Conservation (phyloP, 2,888 invertebrate genomes). For the Philopedon plagiatum region DNA sequence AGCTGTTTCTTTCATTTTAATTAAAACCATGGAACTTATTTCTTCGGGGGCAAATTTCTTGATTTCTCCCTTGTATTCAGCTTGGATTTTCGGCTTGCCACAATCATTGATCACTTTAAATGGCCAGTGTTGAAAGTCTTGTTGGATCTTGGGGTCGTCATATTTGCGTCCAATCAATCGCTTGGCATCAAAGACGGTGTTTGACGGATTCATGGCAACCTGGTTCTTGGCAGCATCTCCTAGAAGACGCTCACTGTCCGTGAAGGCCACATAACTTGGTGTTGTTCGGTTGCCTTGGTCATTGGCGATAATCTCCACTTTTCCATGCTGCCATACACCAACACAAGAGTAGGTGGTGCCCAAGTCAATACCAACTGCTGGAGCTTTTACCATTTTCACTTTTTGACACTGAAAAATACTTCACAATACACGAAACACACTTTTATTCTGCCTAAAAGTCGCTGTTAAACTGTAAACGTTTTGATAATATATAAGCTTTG, state of each 20-base stretch:
- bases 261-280: no score
- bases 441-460: neutral
- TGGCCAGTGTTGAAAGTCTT: constrained; percentile 89
- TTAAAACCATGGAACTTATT: constrained; percentile 81
- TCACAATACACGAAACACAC: constrained; percentile 9
- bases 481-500: neutral
- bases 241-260: constrained; percentile 77
- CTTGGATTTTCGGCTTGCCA: constrained; percentile 79
- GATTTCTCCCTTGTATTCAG: constrained; percentile 76
- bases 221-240: constrained; percentile 82
- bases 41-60: constrained; percentile 80
- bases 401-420: neutral
- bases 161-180: constrained; percentile 86
- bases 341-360: no score
- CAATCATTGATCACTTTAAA: constrained; percentile 79
- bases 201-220: constrained; percentile 80
- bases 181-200: constrained; percentile 81
- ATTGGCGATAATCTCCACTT: no score
- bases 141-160: constrained; percentile 81
- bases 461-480: constrained; percentile 30
- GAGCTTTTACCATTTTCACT: constrained; percentile 65
- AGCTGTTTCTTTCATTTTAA: constrained; percentile 59
- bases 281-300: no score
- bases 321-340: no score
- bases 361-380: constrained; percentile 85